These are phyloP conservation scores for Meandrina meandrites DNA, from an alignment of 92 coral and sea anemone genomes.

Conservation along the genomic window DNA sequence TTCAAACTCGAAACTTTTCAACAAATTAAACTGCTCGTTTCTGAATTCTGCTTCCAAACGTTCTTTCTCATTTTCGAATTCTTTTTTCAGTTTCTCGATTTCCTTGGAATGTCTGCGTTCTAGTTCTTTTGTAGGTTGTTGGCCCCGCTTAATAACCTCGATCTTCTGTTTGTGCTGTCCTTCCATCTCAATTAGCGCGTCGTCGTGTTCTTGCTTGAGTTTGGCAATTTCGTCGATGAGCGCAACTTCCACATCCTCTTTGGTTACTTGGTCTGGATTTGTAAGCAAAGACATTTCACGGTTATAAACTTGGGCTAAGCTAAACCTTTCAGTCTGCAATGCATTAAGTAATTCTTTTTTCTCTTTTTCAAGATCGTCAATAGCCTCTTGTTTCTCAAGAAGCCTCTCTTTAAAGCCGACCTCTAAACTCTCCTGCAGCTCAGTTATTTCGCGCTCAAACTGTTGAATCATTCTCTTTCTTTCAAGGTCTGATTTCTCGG, in stretches of 20 bases:
- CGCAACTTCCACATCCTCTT: constrained; percentile 76
- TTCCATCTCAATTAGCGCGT: constrained; percentile 57
- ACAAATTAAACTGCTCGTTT: constrained; percentile 73
- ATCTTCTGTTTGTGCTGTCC: constrained; percentile 51
- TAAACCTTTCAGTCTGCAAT: constrained; percentile 74
- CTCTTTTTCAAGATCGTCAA: constrained; percentile 60
- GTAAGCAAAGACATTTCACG: constrained; percentile 76
- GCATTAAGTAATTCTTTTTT: constrained; percentile 51
- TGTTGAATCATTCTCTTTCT: constrained; percentile 47
- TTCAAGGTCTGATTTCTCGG: constrained; percentile 62
- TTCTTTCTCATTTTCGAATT: constrained; percentile 71
- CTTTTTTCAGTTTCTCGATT: constrained; percentile 51
- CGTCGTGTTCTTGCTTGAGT: constrained; percentile 62
- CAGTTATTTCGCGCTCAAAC: constrained; percentile 57
- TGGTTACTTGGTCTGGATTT: constrained; percentile 59
- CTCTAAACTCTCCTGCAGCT: constrained; percentile 30
- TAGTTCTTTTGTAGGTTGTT: constrained; percentile 55
- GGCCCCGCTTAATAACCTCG: constrained; percentile 55
- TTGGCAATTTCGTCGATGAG: constrained; percentile 77
- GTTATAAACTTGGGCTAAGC: constrained; percentile 70
- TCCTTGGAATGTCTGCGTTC: constrained; percentile 63
- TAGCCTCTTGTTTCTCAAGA: constrained; percentile 49
- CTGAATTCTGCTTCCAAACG: constrained; percentile 77
- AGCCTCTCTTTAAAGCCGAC: constrained; percentile 42
- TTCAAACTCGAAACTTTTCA: constrained; percentile 89